A percentile compares a stretch with the other conserved stretches of the same genome.
These are phyloP conservation scores for Conistra vaccinii DNA, from an alignment of 2,888 invertebrate genomes.

Conservation along the genomic window DNA sequence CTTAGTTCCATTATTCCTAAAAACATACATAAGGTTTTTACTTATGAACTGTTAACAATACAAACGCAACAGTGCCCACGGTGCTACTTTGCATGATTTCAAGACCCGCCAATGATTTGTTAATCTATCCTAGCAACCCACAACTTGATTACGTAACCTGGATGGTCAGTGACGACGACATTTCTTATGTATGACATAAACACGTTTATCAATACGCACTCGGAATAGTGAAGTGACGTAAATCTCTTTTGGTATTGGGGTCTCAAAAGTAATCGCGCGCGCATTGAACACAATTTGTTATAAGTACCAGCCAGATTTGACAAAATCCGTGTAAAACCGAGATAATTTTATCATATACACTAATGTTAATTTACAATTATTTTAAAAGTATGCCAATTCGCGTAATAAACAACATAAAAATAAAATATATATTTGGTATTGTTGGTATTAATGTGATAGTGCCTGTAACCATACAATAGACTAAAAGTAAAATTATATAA, in stretches of 20 bases:
- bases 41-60: not conserved
- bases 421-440: conserved; percentile 15
- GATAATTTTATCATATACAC: conserved; percentile 24
- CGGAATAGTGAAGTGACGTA: conserved; percentile 22
- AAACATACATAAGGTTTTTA: not conserved
- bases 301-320: conserved; percentile 32
- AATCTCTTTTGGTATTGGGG: conserved; percentile 1
- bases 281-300: conserved; percentile 36
- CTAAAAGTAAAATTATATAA: conserved; percentile 52
- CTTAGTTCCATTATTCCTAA: conserved; percentile 6
- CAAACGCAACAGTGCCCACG: conserved; percentile 15
- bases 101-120: conserved; percentile 27
- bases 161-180: conserved; percentile 31
- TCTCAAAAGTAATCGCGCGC: conserved; percentile 48
- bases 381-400: conserved; percentile 48
- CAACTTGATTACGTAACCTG: conserved; percentile 21
- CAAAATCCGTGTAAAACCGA: conserved; percentile 31
- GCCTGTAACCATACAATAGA: conserved; percentile 39
- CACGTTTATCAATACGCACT: conserved; percentile 24
- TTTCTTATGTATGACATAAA: conserved; percentile 45
- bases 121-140: conserved; percentile 31
- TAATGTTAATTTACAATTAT: not conserved
- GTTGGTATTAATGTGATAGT: conserved; percentile 26
- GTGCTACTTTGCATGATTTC: conserved; percentile 22
- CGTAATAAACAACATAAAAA: conserved; percentile 35